Conservation (phyloP, 2,888 invertebrate genomes). For the Charanyca ferruginea region DNA sequence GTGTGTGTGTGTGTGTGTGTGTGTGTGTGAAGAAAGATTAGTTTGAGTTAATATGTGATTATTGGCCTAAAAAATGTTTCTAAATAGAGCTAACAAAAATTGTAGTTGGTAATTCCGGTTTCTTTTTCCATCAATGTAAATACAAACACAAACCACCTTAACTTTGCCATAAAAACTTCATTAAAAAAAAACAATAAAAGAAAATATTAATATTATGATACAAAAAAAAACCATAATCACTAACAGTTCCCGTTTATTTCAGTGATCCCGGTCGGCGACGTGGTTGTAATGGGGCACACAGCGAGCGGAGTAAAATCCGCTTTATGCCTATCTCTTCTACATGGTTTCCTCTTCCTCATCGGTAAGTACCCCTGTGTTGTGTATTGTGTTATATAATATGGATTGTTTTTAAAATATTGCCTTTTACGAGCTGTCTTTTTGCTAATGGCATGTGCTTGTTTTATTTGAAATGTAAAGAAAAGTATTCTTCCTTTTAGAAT, state of each 20-base stretch:
- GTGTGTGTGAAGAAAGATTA: too few relatives aligned
- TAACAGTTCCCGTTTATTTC: constrained; percentile 70
- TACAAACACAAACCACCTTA: too few relatives aligned
- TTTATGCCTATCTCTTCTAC: constrained; percentile 85
- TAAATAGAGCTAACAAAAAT: too few relatives aligned
- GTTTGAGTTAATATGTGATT: too few relatives aligned
- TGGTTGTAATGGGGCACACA: constrained; percentile 79
- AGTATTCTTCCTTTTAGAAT: too few relatives aligned
- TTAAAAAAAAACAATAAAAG: neutral
- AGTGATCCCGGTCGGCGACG: constrained; percentile 72
- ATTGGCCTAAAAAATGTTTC: too few relatives aligned
- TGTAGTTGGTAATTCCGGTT: too few relatives aligned
- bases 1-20: too few relatives aligned
- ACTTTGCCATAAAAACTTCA: neutral
- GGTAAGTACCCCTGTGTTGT: constrained; percentile 75
- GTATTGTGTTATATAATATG: constrained; percentile 38
- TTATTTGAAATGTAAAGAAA: constrained; percentile 4
- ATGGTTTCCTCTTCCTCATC: constrained; percentile 85
- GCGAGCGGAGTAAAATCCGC: constrained; percentile 77
- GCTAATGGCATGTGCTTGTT: constrained; percentile 33
- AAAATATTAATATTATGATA: constrained; percentile 4
- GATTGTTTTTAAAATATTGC: constrained; percentile 47
- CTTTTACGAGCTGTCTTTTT: constrained; percentile 46
- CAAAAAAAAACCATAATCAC: constrained; percentile 46
- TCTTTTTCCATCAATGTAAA: too few relatives aligned